Percentiles rank a stretch among this genome's conserved stretches.
Evolutionary conservation across 2,888 invertebrate genomes (phyloP).

Genomic region (Drosophila mayaguana): DNA sequence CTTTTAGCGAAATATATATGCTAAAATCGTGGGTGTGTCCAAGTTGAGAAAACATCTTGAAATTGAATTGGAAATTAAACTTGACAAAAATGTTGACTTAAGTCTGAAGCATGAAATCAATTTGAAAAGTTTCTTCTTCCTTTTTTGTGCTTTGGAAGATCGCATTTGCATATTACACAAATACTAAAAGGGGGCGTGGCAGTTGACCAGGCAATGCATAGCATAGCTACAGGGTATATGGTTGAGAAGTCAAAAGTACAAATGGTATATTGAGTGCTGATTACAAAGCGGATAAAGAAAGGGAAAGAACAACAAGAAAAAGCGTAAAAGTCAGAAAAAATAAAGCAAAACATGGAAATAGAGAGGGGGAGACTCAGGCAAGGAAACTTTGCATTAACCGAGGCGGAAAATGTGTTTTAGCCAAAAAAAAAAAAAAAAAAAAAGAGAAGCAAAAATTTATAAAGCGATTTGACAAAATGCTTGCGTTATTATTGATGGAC

Average conservation of each 20-base stretch:
- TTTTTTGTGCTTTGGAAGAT: not conserved
- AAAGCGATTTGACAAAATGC: conserved; percentile 74
- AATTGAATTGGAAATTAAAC: conserved; percentile 38
- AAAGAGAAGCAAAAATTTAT: conserved; percentile 40
- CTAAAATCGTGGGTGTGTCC: conserved; percentile 1
- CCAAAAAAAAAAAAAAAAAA: conserved; percentile 8
- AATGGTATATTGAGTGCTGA: conserved; percentile 25
- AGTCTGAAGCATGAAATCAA: conserved; percentile 32
- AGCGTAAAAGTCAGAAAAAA: conserved; percentile 14
- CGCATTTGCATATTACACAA: conserved; percentile 43
- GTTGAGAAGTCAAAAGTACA: conserved; percentile 1
- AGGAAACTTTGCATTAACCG: conserved; percentile 12
- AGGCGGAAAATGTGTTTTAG: conserved; percentile 44
- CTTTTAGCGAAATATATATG: conserved; percentile 16
- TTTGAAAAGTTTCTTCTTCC: conserved; percentile 49
- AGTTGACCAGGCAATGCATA: conserved; percentile 14
- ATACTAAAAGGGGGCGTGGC: conserved; percentile 3
- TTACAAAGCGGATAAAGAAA: conserved; percentile 29
- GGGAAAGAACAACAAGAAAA: conserved; percentile 11
- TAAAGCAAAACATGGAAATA: conserved; percentile 7
- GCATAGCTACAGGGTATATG: not conserved
- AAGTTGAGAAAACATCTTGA: conserved; percentile 16
- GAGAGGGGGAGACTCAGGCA: too few species aligned
- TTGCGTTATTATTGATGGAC: conserved; percentile 72
- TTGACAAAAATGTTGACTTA: conserved; percentile 18